These are phyloP conservation scores for Melanaphis sacchari DNA, from an alignment of 1,140 invertebrate species.

Conservation along the genomic window DNA sequence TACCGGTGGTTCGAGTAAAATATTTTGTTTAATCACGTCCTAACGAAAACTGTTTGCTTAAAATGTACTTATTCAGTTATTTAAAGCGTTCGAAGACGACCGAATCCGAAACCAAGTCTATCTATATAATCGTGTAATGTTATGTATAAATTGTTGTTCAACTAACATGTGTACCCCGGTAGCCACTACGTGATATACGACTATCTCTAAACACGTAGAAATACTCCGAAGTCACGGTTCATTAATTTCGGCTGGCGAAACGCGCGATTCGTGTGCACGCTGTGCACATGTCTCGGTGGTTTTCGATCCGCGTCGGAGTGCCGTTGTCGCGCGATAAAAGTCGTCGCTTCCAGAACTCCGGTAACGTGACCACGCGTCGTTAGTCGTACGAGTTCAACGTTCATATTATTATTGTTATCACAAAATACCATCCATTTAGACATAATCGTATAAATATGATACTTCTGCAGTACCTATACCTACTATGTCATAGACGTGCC, in stretches of 20 bases:
- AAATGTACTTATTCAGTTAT: too few relatives aligned
- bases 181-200: neutral
- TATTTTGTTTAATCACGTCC: too few relatives aligned
- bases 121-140: neutral
- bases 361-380: neutral
- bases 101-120: neutral
- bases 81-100: too few relatives aligned
- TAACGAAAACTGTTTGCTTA: too few relatives aligned
- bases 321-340: neutral
- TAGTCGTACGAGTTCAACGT: neutral
- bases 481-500: too few relatives aligned
- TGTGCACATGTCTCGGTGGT: conserved; percentile 7
- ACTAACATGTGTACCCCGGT: neutral
- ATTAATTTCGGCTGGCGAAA: neutral
- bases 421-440: neutral
- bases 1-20: too few relatives aligned
- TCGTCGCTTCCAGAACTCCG: neutral
- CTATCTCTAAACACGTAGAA: neutral
- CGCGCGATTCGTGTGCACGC: neutral
- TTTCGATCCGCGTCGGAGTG: neutral
- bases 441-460: neutral
- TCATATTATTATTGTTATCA: neutral
- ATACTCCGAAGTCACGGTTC: neutral
- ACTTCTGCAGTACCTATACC: too few relatives aligned
- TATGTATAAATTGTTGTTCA: neutral